Percentiles rank a stretch among this genome's conserved stretches.
These are phyloP conservation scores for Drosophila differens DNA, from an alignment of 2,888 invertebrate genomes.

Conservation along the genomic window DNA sequence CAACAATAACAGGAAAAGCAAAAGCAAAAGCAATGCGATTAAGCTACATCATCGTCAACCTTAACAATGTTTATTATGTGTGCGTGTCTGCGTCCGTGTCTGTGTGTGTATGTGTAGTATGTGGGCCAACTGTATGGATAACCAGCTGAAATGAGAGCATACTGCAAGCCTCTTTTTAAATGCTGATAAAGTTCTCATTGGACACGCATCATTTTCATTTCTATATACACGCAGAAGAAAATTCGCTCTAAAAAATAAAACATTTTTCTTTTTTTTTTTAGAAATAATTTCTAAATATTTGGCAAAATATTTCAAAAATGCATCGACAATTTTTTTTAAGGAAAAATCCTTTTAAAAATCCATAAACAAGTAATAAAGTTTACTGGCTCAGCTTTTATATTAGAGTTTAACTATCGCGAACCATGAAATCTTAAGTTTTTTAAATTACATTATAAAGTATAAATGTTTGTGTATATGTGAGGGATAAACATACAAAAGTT, in stretches of 20 bases:
- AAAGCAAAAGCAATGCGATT: conserved; percentile 39
- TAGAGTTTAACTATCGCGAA: background rate
- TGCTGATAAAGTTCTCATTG: conserved; percentile 66
- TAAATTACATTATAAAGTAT: background rate
- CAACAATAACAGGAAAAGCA: conserved; percentile 27
- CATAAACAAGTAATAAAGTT: background rate
- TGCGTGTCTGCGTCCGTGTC: conserved; percentile 2
- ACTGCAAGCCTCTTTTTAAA: conserved; percentile 33
- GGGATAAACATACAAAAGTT: background rate
- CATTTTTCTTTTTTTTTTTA: background rate
- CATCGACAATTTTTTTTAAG: background rate
- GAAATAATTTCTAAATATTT: background rate
- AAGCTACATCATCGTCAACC: conserved; percentile 53
- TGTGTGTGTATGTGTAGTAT: conserved; percentile 27
- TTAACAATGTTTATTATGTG: conserved; percentile 26
- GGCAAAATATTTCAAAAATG: background rate
- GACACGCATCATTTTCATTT: conserved; percentile 61
- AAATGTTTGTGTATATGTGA: too few relatives aligned
- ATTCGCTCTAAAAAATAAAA: background rate
- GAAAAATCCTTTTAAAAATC: background rate
- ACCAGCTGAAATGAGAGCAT: conserved; percentile 47
- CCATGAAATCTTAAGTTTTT: background rate
- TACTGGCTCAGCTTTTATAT: background rate
- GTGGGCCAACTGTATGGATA: conserved; percentile 54
- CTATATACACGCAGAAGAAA: background rate